Conservation (phyloP, 2,888 invertebrate species). For the Rhagonycha fulva region DNA sequence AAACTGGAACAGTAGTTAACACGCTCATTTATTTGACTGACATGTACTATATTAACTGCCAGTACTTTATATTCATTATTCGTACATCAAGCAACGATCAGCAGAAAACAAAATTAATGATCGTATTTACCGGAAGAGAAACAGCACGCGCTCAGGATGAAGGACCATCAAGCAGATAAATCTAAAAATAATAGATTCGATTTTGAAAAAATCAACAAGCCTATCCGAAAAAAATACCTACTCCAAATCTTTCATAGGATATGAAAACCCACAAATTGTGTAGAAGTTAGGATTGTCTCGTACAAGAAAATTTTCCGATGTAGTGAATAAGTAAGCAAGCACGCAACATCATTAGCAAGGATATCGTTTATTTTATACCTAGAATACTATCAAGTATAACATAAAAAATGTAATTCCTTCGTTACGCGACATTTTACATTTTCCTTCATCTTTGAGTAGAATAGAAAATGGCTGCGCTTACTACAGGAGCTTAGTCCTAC, state of each 20-base stretch:
- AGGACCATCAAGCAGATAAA: constrained; percentile 25
- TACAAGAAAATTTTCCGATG: constrained; percentile 12
- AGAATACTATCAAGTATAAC: background rate
- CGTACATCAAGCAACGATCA: constrained; percentile 27
- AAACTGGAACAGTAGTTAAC: constrained; percentile 16
- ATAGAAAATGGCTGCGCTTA: background rate
- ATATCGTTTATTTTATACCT: constrained; percentile 16
- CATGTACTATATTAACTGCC: constrained; percentile 23
- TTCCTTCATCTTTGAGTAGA: background rate
- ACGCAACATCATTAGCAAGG: constrained; percentile 2
- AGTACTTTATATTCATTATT: constrained; percentile 29
- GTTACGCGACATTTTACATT: background rate
- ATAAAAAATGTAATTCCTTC: background rate
- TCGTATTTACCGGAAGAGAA: constrained; percentile 28
- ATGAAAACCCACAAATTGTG: background rate
- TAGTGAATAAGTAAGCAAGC: constrained; percentile 12
- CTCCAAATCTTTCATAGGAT: background rate
- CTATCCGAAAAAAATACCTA: background rate
- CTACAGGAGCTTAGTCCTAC: background rate
- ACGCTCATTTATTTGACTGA: constrained; percentile 25
- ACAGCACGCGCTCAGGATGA: constrained; percentile 18
- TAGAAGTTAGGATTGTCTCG: background rate
- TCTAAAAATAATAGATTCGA: constrained; percentile 27
- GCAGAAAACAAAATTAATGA: constrained; percentile 30
- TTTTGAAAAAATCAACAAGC: constrained; percentile 20